phyloP scores from a whole-genome alignment of 1,140 invertebrate species.

The Gonioctena quinquepunctata region DNA sequence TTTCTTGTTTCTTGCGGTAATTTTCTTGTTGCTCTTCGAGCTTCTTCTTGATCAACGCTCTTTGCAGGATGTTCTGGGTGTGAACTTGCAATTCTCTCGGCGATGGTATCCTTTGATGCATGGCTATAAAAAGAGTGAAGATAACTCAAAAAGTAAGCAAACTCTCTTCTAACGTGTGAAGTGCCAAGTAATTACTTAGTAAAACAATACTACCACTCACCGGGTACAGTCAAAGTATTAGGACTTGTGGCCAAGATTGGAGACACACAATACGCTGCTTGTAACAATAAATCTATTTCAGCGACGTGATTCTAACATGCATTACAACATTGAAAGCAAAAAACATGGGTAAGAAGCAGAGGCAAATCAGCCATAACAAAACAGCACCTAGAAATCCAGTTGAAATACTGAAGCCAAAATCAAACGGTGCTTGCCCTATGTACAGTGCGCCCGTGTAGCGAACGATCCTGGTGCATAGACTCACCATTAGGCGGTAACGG shows the following conservation, averaged over 20 bases:
- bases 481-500: slow-evolving; percentile 62
- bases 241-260: slow-evolving; percentile 67
- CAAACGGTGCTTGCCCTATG: neutral
- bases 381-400: neutral
- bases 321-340: neutral
- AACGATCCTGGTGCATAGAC: slow-evolving; percentile 29
- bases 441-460: neutral
- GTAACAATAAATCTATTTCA: slow-evolving; percentile 38
- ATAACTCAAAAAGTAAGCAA: neutral
- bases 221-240: slow-evolving; percentile 64
- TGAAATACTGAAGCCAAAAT: neutral
- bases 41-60: slow-evolving; percentile 82
- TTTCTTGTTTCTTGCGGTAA: slow-evolving; percentile 76
- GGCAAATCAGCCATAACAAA: neutral
- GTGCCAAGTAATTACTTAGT: too few relatives aligned
- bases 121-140: slow-evolving; percentile 53
- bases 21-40: slow-evolving; percentile 84
- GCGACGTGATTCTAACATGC: neutral
- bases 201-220: slow-evolving; percentile 48
- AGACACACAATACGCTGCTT: slow-evolving; percentile 71
- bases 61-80: slow-evolving; percentile 82
- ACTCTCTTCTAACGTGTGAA: too few relatives aligned
- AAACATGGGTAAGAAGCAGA: neutral
- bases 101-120: slow-evolving; percentile 75
- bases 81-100: slow-evolving; percentile 80